Base-by-base conservation (phyloP, 2,113 vertebrate genomes). In the Neotoma lepida region DNA sequence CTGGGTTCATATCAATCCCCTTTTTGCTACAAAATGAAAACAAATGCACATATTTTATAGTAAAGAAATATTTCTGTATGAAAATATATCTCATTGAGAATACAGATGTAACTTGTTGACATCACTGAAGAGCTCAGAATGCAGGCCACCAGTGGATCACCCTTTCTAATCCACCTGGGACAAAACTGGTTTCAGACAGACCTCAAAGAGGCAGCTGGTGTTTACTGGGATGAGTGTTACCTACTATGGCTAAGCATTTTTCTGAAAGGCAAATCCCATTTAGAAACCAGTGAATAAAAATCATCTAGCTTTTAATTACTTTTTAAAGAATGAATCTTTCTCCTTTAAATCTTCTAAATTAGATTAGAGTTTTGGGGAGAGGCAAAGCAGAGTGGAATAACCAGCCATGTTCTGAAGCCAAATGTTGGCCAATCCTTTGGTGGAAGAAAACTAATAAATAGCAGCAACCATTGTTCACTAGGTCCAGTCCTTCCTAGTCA, bases 401-500 rank as follows among this genome's bases (percentile, higher is more conserved):
- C 33, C 66, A 81, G 86, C 18, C 70, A 82, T 30, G 33, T 73
- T 90, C 90, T 41, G 71, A 84, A 4, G 9, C 0, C 80, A 95
- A 58, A 63, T 64, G 90, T 41, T 95, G 91, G 86, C 41, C 46
- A 68, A 8, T 82, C 51, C 35, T 85, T 93, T 81, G 80, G 81
- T 14, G 61, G 41, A 86, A 93, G 81, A 77, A 90, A 91, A 89
- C 76, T 33, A 51, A 92, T 88, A 44, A 96, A 90, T 33, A 93
- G 86, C 77, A 94, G 49, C 91, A 96, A 88, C 63, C 89, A 33
- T 96, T 96, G 94, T 76, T 97, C 96, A 77, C n/a, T 94, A 97
- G 93, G 17, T 87, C 68, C 15, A 28, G 1, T 84, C 73, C 64
- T 63, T 90, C 61, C 28, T 68, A 92, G 94, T 96, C 95, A 97